Evolutionary conservation across 2,888 invertebrate genomes (phyloP).

Genomic region (Thymelicus sylvestris): DNA sequence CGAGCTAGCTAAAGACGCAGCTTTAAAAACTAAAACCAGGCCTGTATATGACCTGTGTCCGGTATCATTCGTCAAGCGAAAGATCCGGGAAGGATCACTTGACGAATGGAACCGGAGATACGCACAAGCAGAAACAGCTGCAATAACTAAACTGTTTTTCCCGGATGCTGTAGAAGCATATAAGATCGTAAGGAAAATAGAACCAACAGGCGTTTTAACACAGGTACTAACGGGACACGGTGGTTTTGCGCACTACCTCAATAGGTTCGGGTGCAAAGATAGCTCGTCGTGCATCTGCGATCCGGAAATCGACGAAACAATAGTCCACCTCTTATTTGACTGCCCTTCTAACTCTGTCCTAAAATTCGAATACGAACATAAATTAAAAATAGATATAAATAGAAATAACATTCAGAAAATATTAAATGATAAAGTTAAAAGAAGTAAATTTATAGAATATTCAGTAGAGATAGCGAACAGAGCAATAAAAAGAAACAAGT

Average conservation of each 20-base stretch:
- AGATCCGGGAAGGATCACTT: not conserved
- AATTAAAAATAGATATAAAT: not conserved
- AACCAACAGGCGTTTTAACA: no score
- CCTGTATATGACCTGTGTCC: slow-evolving; percentile 2
- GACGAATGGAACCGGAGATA: slow-evolving; percentile 1
- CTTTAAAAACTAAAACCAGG: not conserved
- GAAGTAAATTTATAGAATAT: no score
- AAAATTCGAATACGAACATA: not conserved
- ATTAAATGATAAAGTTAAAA: not conserved
- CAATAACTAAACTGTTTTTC: not conserved
- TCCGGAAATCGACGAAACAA: not conserved
- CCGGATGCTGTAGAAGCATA: not conserved
- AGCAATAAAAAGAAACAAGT: no score
- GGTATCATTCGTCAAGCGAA: slow-evolving; percentile 3
- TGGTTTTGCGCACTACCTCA: not conserved
- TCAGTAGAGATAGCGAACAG: no score
- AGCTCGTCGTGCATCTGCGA: slow-evolving; percentile 4
- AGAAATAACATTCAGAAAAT: not conserved
- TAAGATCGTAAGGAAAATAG: not conserved
- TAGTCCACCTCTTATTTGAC: not conserved
- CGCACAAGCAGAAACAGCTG: not conserved
- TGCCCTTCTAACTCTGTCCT: not conserved
- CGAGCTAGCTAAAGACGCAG: no score
- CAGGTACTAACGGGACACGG: not conserved
- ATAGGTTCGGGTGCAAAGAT: not conserved